A percentile compares a stretch with the other conserved stretches of the same genome.
phyloP scores from a whole-genome alignment of 2,888 invertebrate species.

The Theodoxus fluviatilis region DNA sequence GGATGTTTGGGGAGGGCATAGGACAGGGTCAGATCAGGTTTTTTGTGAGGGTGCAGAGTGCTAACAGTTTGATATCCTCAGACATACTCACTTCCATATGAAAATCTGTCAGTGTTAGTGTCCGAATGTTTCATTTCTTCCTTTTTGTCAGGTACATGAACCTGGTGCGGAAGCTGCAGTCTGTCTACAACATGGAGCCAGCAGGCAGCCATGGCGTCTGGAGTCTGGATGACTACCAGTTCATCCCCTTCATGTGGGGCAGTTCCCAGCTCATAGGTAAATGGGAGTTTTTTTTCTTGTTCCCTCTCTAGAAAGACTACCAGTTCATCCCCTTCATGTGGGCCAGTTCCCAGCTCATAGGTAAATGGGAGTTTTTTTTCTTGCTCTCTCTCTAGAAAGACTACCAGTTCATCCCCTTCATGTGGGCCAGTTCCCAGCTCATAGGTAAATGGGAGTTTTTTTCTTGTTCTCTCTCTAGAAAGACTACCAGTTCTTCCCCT shows the following conservation, averaged over 20 bases:
- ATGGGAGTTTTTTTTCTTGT: too few relatives aligned
- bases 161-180: constrained; percentile 84
- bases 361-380: constrained; percentile 69
- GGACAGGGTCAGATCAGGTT: too few relatives aligned
- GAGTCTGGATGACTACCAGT: constrained; percentile 98
- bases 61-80: background rate
- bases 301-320: too few relatives aligned
- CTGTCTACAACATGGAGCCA: constrained; percentile 95
- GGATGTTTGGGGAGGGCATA: too few relatives aligned
- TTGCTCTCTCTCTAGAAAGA: constrained; percentile 70
- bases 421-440: constrained; percentile 98
- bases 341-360: constrained; percentile 96
- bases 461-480: too few relatives aligned
- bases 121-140: background rate
- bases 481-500: constrained; percentile 98
- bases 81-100: background rate
- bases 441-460: constrained; percentile 73
- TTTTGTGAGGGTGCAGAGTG: too few relatives aligned
- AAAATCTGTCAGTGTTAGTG: background rate
- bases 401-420: constrained; percentile 97
- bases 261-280: constrained; percentile 90
- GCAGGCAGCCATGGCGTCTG: constrained; percentile 99
- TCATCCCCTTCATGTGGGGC: constrained; percentile 99
- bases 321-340: constrained; percentile 98
- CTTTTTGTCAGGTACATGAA: constrained; percentile 76